A percentile compares a stretch with the other conserved stretches of the same genome.
Conservation (phyloP, 2,888 invertebrate genomes). For the Pteria penguin region DNA sequence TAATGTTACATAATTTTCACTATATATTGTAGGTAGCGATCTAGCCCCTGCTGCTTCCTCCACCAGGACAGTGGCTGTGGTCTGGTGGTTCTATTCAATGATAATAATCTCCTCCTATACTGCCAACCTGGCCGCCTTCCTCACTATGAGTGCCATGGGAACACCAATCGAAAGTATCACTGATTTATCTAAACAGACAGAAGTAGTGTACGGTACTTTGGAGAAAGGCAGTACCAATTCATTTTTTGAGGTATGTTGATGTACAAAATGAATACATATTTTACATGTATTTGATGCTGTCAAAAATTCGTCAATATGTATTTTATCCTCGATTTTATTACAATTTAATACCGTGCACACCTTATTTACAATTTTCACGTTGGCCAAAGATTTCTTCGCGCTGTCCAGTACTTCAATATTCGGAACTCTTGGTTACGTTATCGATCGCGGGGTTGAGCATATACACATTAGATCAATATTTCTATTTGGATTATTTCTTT, state of each 20-base stretch:
- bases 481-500: not conserved
- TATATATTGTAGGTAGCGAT: slow-evolving; percentile 48
- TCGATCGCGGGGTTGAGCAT: too few relatives aligned
- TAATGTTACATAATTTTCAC: too few relatives aligned
- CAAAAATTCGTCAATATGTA: too few relatives aligned
- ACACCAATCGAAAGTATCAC: slow-evolving; percentile 97
- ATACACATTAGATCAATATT: too few relatives aligned
- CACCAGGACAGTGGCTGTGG: slow-evolving; percentile 94
- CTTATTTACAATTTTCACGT: too few relatives aligned
- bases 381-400: too few relatives aligned
- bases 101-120: slow-evolving; percentile 93
- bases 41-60: slow-evolving; percentile 83
- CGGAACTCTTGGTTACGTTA: too few relatives aligned
- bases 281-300: too few relatives aligned
- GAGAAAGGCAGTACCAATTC: slow-evolving; percentile 98
- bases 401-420: too few relatives aligned
- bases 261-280: too few relatives aligned
- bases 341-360: too few relatives aligned
- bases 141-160: slow-evolving; percentile 97
- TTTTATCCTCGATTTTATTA: too few relatives aligned
- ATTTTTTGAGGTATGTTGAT: slow-evolving; percentile 86
- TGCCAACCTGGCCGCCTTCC: slow-evolving; percentile 56
- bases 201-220: slow-evolving; percentile 96
- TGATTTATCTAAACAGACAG: slow-evolving; percentile 95
- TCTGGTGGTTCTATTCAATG: slow-evolving; percentile 99